These are phyloP conservation scores for Campoletis sonorensis DNA, from an alignment of 1,140 invertebrate species.

Conservation along the genomic window DNA sequence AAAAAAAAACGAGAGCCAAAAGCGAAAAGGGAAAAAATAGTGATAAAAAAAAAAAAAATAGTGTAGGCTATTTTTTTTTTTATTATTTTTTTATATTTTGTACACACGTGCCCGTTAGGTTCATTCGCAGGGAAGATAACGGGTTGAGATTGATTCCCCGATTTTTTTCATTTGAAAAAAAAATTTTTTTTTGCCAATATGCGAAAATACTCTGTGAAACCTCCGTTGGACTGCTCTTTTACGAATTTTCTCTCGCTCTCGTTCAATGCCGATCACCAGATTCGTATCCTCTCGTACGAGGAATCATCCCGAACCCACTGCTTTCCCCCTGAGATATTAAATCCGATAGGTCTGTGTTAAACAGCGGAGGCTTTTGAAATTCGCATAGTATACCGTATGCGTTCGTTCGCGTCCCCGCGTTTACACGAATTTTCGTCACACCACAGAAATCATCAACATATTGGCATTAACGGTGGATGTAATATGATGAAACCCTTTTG, in stretches of 20 bases:
- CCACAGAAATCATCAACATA: not conserved
- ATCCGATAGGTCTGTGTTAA: constrained; percentile 61
- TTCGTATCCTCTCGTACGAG: not conserved
- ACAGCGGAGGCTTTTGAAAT: not conserved
- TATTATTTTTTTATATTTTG: too few species aligned
- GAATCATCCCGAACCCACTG: not conserved
- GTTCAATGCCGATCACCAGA: too few species aligned
- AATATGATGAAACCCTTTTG: not conserved
- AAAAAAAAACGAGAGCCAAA: constrained; percentile 15
- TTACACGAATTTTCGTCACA: not conserved
- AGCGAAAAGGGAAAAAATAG: not conserved
- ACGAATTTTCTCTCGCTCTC: too few species aligned
- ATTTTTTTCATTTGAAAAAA: too few species aligned
- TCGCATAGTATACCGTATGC: not conserved
- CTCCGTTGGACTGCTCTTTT: too few species aligned
- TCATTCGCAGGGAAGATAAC: too few species aligned
- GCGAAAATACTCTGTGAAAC: too few species aligned
- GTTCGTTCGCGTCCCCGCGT: not conserved
- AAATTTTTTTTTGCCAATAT: too few species aligned
- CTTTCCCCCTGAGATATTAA: constrained; percentile 52
- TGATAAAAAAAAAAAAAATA: too few species aligned
- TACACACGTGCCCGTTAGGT: too few species aligned
- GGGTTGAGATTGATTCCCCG: too few species aligned
- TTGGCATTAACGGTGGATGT: not conserved
- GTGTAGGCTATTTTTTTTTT: too few species aligned